These are phyloP conservation scores for Oryctes rhinoceros DNA, from an alignment of 1,140 invertebrate genomes.

Conservation along the genomic window DNA sequence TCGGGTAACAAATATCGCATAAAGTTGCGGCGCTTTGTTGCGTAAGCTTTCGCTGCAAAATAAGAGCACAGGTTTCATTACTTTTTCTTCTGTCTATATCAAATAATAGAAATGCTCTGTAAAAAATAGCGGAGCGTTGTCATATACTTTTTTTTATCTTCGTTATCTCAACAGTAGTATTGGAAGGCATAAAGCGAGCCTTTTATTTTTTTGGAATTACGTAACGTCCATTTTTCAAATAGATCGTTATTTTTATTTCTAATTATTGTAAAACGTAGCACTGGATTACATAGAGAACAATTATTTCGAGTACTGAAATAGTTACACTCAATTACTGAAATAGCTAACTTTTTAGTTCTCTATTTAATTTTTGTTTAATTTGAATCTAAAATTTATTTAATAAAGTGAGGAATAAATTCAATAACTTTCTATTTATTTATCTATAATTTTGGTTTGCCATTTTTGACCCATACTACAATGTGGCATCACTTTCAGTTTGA, in stretches of 20 bases:
- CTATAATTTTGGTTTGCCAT: too few relatives aligned
- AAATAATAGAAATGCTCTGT: not conserved
- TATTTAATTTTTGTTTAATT: too few relatives aligned
- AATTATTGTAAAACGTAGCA: not conserved
- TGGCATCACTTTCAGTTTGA: too few relatives aligned
- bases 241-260: not conserved
- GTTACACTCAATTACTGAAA: too few relatives aligned
- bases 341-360: too few relatives aligned
- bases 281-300: not conserved
- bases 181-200: not conserved
- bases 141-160: not conserved
- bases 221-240: not conserved
- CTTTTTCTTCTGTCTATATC: not conserved
- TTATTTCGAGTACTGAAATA: not conserved
- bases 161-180: not conserved
- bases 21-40: constrained; percentile 13
- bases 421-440: too few relatives aligned
- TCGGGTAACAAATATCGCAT: constrained; percentile 9
- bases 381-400: too few relatives aligned
- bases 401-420: too few relatives aligned
- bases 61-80: not conserved
- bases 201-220: not conserved
- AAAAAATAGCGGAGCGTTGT: not conserved
- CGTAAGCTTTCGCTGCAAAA: not conserved
- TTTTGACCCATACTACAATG: too few relatives aligned